phyloP scores from a whole-genome alignment of 2,797 vertebrate genomes.

The Alectoris magna region DNA sequence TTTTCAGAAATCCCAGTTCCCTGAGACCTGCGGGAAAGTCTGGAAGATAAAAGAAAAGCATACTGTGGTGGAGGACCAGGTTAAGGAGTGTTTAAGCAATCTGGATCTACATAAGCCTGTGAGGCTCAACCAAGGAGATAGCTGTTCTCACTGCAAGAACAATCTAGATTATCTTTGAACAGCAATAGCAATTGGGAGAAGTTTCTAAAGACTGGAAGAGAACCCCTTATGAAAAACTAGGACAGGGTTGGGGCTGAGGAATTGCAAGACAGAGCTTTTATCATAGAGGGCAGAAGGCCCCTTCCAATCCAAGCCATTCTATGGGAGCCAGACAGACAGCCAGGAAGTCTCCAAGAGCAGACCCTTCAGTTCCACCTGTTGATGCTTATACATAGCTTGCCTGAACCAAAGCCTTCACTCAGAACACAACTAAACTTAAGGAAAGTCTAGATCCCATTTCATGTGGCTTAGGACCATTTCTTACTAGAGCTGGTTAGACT shows the following conservation, averaged over 20 bases:
- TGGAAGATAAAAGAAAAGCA: background rate
- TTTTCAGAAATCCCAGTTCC: background rate
- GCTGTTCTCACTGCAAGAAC: background rate
- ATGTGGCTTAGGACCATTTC: conserved; percentile 32
- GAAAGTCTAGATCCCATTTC: conserved; percentile 36
- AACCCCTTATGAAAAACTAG: background rate
- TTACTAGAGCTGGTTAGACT: conserved; percentile 45
- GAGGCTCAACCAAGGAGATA: background rate
- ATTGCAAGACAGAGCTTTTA: background rate
- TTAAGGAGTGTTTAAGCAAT: background rate
- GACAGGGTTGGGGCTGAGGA: background rate
- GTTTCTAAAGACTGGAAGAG: background rate
- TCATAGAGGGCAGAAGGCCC: background rate
- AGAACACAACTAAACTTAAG: conserved; percentile 17
- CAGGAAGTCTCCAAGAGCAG: background rate
- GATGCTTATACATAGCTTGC: background rate
- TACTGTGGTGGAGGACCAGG: background rate
- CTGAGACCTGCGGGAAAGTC: background rate
- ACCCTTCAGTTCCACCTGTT: background rate
- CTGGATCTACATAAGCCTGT: background rate
- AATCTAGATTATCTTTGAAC: background rate
- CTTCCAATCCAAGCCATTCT: background rate
- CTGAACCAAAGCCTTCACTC: background rate
- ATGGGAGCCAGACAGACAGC: background rate
- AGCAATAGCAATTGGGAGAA: too few species aligned